Evolutionary conservation across 2,113 vertebrate species (phyloP), one percentile per base, ranked within the genome.

Genomic region (Triplophysa tibetana): DNA sequence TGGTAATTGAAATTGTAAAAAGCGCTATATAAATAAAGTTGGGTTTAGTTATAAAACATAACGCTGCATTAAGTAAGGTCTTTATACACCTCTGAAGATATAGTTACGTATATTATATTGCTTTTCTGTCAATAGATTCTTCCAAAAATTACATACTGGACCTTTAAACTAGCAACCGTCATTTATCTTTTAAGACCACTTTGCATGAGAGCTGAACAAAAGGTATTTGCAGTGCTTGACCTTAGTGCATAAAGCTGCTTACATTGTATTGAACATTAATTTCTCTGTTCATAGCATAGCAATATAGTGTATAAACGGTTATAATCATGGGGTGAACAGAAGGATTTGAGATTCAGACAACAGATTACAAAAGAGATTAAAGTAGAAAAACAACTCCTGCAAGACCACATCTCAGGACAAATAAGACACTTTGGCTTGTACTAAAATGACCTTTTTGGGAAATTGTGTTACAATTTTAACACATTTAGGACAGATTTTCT

Each of bases 321-420:
- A 91, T 95, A 94, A 94, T 95, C 93, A 91, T 91, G 89, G 90
- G 88, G 89, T 91, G 93, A 91, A 92, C 86, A 89, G 84, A 90
- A 90, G 92, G 94, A 95, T 94, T 95, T 93, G 91, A 88, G 86
- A 88, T 86, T 86, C 86, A 91, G 93, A 93, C 91, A 93, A 87
- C 92, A 93, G 93, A 95, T 95, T 96, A 94, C 92, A 90, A 91
- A 90, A 82, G 91, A 94, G 93, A 94, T 94, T 94, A 94, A 88
- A 92, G 88, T 88, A 88, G 93, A 90, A 92, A 94, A 91, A 92
- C 89, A 86, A 87, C 67, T 90, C 90, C 94, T 92, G 90, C 89
- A 93, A 93, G 92, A 95, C 93, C 92, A 89, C 82, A 80, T 87
- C 89, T 83, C 86, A 92, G 93, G 92, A 92, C 29, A 76, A 50